These are phyloP conservation scores for Calyptomena viridis DNA, from an alignment of 2,113 vertebrate genomes.

Conservation along the genomic window DNA sequence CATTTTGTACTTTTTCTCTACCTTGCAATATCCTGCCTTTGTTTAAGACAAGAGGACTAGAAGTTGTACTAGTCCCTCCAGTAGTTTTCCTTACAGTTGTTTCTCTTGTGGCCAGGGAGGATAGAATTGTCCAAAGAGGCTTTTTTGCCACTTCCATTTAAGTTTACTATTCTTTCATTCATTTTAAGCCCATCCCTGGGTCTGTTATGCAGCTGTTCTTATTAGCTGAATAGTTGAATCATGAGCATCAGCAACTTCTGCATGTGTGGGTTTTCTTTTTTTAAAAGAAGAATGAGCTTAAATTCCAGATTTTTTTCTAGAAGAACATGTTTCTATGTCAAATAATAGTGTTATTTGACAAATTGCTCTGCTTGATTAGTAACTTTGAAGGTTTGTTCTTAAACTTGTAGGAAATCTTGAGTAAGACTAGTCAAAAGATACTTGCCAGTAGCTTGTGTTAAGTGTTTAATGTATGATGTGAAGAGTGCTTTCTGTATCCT, in stretches of 20 bases:
- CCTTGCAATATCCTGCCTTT: background rate
- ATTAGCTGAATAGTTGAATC: background rate
- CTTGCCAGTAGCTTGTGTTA: background rate
- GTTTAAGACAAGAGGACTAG: background rate
- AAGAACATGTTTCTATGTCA: background rate
- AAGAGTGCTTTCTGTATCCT: background rate
- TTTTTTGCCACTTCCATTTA: background rate
- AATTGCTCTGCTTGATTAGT: background rate
- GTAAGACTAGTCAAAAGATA: background rate
- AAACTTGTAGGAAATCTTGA: background rate
- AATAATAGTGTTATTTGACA: background rate
- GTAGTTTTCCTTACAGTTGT: background rate
- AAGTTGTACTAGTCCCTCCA: background rate
- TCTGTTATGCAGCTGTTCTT: background rate
- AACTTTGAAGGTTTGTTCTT: background rate
- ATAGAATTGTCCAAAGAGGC: background rate
- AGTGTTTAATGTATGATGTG: background rate
- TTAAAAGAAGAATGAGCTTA: background rate
- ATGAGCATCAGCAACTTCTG: background rate
- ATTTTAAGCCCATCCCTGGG: background rate
- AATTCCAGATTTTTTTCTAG: rapidly evolving
- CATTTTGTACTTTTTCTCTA: background rate
- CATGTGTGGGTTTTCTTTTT: background rate
- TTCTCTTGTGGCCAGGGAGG: background rate
- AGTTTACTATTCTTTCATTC: background rate